Percentiles rank a stretch among this genome's conserved stretches.
Conservation (phyloP, 2,113 vertebrate genomes). For the Istiophorus platypterus region DNA sequence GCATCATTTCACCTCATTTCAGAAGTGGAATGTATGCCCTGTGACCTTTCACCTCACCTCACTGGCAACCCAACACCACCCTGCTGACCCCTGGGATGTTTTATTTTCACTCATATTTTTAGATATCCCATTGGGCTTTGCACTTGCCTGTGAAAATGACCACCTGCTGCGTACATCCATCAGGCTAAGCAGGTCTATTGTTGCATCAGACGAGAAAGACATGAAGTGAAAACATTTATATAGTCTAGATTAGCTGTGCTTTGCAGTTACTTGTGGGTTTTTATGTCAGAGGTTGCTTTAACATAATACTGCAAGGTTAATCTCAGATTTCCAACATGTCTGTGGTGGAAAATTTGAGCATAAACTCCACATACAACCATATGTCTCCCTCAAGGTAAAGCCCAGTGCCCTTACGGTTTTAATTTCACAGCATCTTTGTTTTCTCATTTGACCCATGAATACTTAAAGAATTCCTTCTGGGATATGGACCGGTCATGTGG, state of each 20-base stretch:
- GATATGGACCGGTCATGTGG: slow-evolving; percentile 48
- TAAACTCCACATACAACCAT: background rate
- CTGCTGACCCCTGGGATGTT: slow-evolving; percentile 48
- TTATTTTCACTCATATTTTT: slow-evolving; percentile 72
- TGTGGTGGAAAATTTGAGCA: background rate
- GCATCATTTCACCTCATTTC: slow-evolving; percentile 46
- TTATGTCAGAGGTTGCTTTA: slow-evolving; percentile 7
- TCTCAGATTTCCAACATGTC: slow-evolving; percentile 5
- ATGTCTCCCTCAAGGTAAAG: slow-evolving; percentile 18
- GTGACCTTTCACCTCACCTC: slow-evolving; percentile 55
- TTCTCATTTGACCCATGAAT: slow-evolving; percentile 30
- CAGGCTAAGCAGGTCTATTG: background rate
- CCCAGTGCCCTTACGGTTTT: slow-evolving; percentile 40
- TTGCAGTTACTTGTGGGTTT: slow-evolving; percentile 17
- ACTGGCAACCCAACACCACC: slow-evolving; percentile 47
- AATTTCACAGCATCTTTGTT: slow-evolving; percentile 38
- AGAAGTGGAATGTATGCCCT: slow-evolving; percentile 35
- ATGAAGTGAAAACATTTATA: slow-evolving; percentile 10
- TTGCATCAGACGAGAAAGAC: slow-evolving; percentile 16
- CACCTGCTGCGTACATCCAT: slow-evolving; percentile 57
- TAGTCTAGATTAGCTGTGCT: slow-evolving; percentile 15
- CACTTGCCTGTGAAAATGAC: slow-evolving; percentile 34
- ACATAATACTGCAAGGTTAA: slow-evolving; percentile 31
- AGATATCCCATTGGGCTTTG: slow-evolving; percentile 58
- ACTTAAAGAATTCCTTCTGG: slow-evolving; percentile 56